Percentiles rank a stretch among this genome's conserved stretches.
Conservation (phyloP, 2,888 invertebrate species). For the Plebejus melissa region DNA sequence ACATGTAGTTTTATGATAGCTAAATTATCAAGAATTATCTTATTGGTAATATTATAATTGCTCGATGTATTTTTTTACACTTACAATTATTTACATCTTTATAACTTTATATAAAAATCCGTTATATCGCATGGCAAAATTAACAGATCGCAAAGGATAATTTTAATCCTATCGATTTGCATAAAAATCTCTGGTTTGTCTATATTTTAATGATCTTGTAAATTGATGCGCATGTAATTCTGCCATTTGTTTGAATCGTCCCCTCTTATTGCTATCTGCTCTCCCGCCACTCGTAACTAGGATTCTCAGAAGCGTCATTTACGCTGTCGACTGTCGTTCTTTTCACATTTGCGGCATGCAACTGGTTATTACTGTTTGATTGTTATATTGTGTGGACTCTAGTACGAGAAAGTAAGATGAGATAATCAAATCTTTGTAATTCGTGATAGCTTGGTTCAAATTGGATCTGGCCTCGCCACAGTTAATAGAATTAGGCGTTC, state of each 20-base stretch:
- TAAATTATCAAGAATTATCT: neutral
- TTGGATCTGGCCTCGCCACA: neutral
- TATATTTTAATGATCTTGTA: neutral
- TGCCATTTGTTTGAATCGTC: neutral
- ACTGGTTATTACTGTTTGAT: slow-evolving; percentile 39
- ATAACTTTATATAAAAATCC: neutral
- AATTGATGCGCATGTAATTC: neutral
- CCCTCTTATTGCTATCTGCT: slow-evolving; percentile 1
- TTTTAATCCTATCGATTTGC: neutral
- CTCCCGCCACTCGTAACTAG: slow-evolving; percentile 32
- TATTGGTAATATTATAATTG: neutral
- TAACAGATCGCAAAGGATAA: neutral
- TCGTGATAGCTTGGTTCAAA: neutral
- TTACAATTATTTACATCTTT: no score
- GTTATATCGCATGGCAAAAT: neutral
- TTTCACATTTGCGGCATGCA: slow-evolving; percentile 34
- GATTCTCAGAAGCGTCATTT: slow-evolving; percentile 39
- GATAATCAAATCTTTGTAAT: neutral
- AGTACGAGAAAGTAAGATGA: slow-evolving; percentile 9
- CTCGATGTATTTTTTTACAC: neutral
- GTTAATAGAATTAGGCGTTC: no score
- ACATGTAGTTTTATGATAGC: no score
- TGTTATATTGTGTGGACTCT: slow-evolving; percentile 31
- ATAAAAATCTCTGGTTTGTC: neutral
- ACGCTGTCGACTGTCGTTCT: slow-evolving; percentile 37